phyloP scores from a whole-genome alignment of 2,888 invertebrate genomes.

The Lasioglossum marginatum region DNA sequence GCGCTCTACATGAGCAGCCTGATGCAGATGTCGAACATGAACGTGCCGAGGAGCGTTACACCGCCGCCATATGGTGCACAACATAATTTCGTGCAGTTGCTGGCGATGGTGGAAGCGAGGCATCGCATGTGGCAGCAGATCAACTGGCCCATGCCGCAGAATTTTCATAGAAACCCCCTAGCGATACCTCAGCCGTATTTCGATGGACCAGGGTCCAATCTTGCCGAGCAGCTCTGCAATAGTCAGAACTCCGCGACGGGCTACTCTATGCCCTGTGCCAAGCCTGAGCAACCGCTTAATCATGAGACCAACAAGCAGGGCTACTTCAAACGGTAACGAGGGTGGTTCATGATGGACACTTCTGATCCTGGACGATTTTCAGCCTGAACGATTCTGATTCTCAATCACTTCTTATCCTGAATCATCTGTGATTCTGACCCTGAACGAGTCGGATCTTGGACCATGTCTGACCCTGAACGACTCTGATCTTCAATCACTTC shows the following conservation, averaged over 20 bases:
- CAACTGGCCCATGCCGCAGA: slow-evolving; percentile 78
- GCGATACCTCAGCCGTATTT: slow-evolving; percentile 74
- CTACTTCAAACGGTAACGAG: slow-evolving; percentile 81
- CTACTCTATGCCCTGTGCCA: slow-evolving; percentile 77
- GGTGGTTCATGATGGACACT: background rate
- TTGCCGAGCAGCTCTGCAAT: slow-evolving; percentile 79
- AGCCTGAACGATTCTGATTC: too few species aligned
- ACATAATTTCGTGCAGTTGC: slow-evolving; percentile 80
- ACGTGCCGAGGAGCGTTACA: slow-evolving; percentile 69
- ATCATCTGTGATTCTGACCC: background rate
- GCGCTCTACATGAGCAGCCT: slow-evolving; percentile 84
- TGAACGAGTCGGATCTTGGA: too few species aligned
- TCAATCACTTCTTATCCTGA: background rate
- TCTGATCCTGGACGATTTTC: background rate
- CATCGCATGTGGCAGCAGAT: slow-evolving; percentile 83
- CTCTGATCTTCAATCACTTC: too few species aligned
- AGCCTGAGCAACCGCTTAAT: slow-evolving; percentile 74
- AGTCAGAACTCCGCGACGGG: slow-evolving; percentile 76
- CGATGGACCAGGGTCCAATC: slow-evolving; percentile 74
- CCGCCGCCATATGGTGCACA: slow-evolving; percentile 73
- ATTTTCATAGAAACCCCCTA: slow-evolving; percentile 78
- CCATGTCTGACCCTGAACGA: too few species aligned
- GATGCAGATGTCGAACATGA: slow-evolving; percentile 82
- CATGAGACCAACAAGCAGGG: slow-evolving; percentile 77
- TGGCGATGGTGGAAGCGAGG: slow-evolving; percentile 81